Evolutionary conservation across 2,113 vertebrate species (phyloP).

Genomic region (Aleadryas rufinucha): DNA sequence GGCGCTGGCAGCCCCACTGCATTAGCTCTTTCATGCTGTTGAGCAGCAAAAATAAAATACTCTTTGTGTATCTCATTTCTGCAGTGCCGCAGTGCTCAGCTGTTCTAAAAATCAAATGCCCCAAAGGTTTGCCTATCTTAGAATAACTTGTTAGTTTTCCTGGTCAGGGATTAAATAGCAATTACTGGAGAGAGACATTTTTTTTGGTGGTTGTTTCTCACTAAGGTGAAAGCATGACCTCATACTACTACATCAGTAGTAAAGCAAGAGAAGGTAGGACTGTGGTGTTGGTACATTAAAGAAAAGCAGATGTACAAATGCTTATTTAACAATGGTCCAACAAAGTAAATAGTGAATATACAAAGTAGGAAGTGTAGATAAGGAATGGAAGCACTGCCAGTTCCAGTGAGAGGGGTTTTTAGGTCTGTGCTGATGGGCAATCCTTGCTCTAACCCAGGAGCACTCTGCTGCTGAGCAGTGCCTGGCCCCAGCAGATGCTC

Average conservation of each 20-base stretch:
- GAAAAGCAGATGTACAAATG: not conserved
- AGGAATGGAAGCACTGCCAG: not conserved
- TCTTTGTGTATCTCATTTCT: not conserved
- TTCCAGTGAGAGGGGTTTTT: not conserved
- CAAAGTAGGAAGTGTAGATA: not conserved
- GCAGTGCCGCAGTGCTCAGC: not conserved
- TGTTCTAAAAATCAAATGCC: not conserved
- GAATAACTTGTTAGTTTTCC: not conserved
- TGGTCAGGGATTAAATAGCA: slow-evolving; percentile 39
- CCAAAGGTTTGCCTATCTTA: slow-evolving; percentile 1
- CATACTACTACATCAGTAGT: not conserved
- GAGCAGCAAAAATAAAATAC: slow-evolving; percentile 32
- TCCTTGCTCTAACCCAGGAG: not conserved
- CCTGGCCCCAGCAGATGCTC: not conserved
- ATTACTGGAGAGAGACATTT: not conserved
- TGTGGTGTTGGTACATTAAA: not conserved
- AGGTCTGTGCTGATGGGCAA: not conserved
- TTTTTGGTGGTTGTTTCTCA: not conserved
- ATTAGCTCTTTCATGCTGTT: not conserved
- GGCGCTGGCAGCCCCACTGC: slow-evolving; percentile 6
- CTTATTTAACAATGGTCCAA: not conserved
- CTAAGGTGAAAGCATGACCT: not conserved
- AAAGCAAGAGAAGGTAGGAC: not conserved
- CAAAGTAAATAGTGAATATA: not conserved
- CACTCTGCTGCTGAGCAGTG: not conserved